Base-by-base conservation (phyloP, 2,888 invertebrate genomes). In the Mechanitis mazaeus region DNA sequence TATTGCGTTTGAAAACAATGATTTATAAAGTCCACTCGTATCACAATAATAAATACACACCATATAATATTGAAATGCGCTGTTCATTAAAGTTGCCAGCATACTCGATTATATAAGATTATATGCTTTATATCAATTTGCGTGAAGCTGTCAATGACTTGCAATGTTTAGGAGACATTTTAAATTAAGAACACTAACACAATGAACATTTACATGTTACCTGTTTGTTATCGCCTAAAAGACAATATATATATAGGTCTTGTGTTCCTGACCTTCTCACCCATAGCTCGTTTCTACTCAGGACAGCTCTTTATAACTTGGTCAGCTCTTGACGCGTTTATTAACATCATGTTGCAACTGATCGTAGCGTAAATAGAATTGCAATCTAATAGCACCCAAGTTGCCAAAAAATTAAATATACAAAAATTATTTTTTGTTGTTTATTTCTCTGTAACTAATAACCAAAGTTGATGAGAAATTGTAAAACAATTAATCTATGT, bases 321-420 rank as follows among this genome's bases (percentile, higher is more conserved):
- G 47, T 47, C 47, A 47, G 50, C 7, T 42, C 42, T 7, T 28
- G 50, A 50, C 50, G 50, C 50, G 31, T 50, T 50, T 31, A 7
- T 31, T 31, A 50, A 56, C 53, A 45, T 58, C 54, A 58, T 56
- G 54, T 38, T 56, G 45, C 56, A 46, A 54, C 45, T 53, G 53
- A 59, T 53, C 31, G 45, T 20, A 56, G 56, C 56, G 33, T 31
- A 56, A 63, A 63, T 63, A 63, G 56, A 59, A 54, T 46, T 59
- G 59, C 62, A 63, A 31, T 50, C 50, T 50, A 31, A 28, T 31
- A 31, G 50, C 50, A 31, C 50, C 9, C 6, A 11, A 9, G 9
- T 11, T 9, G 6, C 7, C 42, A 9, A 42, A 9, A 42, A 42
- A 9, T 42, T 7, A 42, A 9, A 42, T 42, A 42, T 9, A 42